Evolutionary conservation across 1,140 invertebrate species (phyloP), one percentile per base, ranked within the genome.

Genomic region (Drosophila neocordata): DNA sequence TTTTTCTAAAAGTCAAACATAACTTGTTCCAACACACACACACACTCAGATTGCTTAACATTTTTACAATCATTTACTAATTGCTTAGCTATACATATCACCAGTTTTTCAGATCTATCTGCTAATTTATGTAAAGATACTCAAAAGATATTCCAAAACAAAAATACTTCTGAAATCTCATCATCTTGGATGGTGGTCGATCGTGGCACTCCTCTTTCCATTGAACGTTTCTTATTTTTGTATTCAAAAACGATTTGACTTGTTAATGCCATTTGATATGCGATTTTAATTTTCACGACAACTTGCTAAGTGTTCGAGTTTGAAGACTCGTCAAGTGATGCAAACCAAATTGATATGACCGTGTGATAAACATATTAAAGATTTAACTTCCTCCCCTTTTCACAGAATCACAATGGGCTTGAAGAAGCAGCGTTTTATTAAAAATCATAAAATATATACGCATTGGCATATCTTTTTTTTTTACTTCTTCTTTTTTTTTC

Each of bases 61-160:
- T 52, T 20, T 59, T 41, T 48, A 71, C 59, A 57, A 41, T 61
- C 37, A 35, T 38, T 65, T 15, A 13, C 58, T 72, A 62, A 72
- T 67, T 72, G 68, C 44, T 35, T 67, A 59, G 51, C 27, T 37
- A 15, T 24, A 51, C 38, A 44, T 13, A 61, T 22, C 37, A n/a
- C 9, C 52, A n/a, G 12, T 48, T 20, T 48, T 48, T 48, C 15
- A 48, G 15, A 48, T 48, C 41, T 20, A 48, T 35, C 41, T 55
- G 61, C 44, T 55, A 38, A 64, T 64, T 64, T 64, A 64, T 64
- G 51, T 55, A 34, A 64, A 64, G 15, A 62, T 51, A 48, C 24
- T 20, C 1, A 48, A 48, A 48, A 20, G 8, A 51, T 51, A 61
- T 51, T 61, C 59, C 51, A 44, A 62, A 44, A 44, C 3, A 48